Evolutionary conservation across 2,888 invertebrate species (phyloP).

Genomic region (Euplagia quadripunctaria): DNA sequence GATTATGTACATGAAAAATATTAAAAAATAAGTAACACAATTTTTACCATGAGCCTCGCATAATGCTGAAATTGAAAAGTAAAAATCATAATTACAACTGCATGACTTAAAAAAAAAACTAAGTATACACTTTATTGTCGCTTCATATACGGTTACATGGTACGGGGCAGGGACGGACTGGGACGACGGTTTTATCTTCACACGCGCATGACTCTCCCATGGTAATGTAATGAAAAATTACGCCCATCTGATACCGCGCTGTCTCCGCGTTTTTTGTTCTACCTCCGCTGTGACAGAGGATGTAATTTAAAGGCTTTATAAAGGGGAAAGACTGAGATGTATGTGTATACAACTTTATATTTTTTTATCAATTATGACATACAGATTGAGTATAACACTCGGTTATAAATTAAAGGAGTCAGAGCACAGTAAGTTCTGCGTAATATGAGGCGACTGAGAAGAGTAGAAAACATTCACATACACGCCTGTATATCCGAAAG

Average conservation of each 20-base stretch:
- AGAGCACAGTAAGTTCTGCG: no score
- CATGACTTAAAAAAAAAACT: conserved; percentile 17
- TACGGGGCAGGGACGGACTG: conserved; percentile 65
- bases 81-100: background rate
- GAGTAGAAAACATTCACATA: no score
- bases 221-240: conserved; percentile 88
- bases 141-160: conserved; percentile 58
- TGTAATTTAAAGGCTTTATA: conserved; percentile 33
- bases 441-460: no score
- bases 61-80: background rate
- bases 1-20: background rate
- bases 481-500: background rate
- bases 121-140: conserved; percentile 30
- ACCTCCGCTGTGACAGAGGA: conserved; percentile 25
- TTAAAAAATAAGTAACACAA: background rate
- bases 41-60: no score
- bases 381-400: no score
- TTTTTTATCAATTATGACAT: no score
- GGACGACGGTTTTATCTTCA: conserved; percentile 82
- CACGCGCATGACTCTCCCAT: conserved; percentile 81
- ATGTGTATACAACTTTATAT: background rate
- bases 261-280: conserved; percentile 67
- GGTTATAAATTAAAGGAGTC: no score
- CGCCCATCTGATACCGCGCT: conserved; percentile 77
- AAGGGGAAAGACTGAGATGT: conserved; percentile 22